These are phyloP conservation scores for Trinectes maculatus DNA, from an alignment of 2,113 vertebrate species.

Conservation along the genomic window DNA sequence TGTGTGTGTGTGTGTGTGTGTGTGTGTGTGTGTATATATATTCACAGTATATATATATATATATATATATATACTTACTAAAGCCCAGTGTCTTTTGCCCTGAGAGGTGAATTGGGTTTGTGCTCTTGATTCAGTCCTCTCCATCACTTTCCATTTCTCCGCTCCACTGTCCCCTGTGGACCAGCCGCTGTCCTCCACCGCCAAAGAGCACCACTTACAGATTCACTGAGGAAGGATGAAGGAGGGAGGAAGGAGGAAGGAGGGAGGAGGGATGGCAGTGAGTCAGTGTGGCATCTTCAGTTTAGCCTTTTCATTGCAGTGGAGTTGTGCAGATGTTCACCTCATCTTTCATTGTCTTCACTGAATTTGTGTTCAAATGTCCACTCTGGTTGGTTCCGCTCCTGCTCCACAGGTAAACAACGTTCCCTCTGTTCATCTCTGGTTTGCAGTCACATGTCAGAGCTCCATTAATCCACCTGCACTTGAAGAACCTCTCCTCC, in stretches of 20 bases:
- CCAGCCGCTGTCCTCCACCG: conserved; percentile 27
- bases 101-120: conserved; percentile 41
- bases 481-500: too few species aligned
- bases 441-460: too few species aligned
- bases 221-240: conserved; percentile 6
- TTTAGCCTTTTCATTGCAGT: neutral
- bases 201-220: conserved; percentile 26
- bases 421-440: too few species aligned
- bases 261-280: neutral
- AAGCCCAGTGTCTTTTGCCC: conserved; percentile 24
- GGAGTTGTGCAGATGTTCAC: neutral
- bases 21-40: too few species aligned
- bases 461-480: too few species aligned
- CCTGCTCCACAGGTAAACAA: too few species aligned
- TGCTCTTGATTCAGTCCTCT: conserved; percentile 47
- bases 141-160: conserved; percentile 35
- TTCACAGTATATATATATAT: too few species aligned
- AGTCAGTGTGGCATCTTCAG: neutral
- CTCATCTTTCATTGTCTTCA: neutral
- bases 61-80: too few species aligned
- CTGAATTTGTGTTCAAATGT: too few species aligned
- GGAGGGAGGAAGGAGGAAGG: neutral
- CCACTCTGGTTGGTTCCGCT: too few species aligned
- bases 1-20: too few species aligned
- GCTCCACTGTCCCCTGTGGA: conserved; percentile 44